Conservation (phyloP, 2,888 invertebrate genomes). For the Dioctria linearis region DNA sequence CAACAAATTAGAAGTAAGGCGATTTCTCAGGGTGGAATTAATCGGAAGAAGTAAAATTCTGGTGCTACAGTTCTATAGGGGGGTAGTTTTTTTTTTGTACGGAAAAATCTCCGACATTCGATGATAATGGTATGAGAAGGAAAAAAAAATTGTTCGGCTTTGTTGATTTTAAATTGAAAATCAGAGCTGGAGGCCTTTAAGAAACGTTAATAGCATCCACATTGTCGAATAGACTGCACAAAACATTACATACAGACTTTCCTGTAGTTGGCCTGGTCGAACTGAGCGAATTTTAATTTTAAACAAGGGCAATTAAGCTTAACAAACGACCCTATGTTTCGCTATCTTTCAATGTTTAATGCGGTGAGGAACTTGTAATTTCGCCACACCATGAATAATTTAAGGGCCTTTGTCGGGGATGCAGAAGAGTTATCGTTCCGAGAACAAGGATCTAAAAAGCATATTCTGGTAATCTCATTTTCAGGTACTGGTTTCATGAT, state of each 20-base stretch:
- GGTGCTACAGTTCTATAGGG: neutral
- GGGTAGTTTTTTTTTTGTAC: neutral
- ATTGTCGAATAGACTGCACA: neutral
- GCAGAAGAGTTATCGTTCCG: neutral
- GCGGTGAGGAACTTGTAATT: conserved; percentile 11
- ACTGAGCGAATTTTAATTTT: neutral
- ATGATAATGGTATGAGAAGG: conserved; percentile 17
- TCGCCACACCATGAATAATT: conserved; percentile 13
- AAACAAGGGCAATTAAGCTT: conserved; percentile 10
- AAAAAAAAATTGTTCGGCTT: neutral
- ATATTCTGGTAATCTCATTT: conserved; percentile 3
- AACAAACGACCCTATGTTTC: conserved; percentile 12
- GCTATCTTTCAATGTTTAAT: conserved; percentile 28
- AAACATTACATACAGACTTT: neutral
- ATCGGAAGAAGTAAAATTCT: conserved; percentile 1
- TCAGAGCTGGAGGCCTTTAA: neutral
- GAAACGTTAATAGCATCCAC: neutral
- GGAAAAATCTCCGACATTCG: conserved; percentile 6
- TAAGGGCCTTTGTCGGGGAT: conserved; percentile 4
- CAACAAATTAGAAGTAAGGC: conserved; percentile 27
- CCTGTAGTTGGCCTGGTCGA: neutral
- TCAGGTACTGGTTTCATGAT: conserved; percentile 3
- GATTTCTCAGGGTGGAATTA: conserved; percentile 16
- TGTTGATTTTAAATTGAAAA: conserved; percentile 2
- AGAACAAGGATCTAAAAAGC: conserved; percentile 9